Evolutionary conservation across 2,888 invertebrate species (phyloP), one percentile per base, ranked within the genome.

Genomic region (Phaonia tiefii): DNA sequence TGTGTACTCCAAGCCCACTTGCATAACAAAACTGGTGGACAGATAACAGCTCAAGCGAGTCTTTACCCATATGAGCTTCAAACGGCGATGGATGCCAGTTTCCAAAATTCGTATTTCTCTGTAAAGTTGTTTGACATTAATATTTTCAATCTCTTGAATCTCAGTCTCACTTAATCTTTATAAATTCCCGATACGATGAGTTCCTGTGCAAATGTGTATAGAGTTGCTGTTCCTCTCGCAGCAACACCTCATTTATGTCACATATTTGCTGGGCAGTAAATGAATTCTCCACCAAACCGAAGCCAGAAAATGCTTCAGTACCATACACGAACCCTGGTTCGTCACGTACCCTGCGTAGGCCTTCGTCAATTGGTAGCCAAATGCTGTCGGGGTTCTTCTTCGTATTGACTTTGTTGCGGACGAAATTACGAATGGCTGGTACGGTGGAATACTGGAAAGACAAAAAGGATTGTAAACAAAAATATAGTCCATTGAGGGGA

Each of bases 1-100:
- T 10, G 88, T 87, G 66, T 90, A 90, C 58, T 90, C 90, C 83
- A 90, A 82, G 65, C 90, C 90, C 49, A 90, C 90, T 51, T 84
- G 86, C 17, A 89, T 86, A 60, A 88, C 82, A 71, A 86, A 83
- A 67, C 81, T 88, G 63, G 86, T 86, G 7, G 89, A 84, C 7
- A 70, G 51, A 76, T 86, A 86, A 66, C 90, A 90, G 31, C 86
- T 82, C 7, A 90, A 76, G 56, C 86, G 87, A 42, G 80, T 85
- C 74, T 82, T 86, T 39, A 87, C 79, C 90, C 90, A 90, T 37
- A 86, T 83, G 13, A 83, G 85, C 15, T 85, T 84, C 58, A 86
- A 83, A 22, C 83, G 86, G 10, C 85, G 85, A 65, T 88, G 87
- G 20, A 90, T 56, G 0, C 90, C 90, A 0, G 87, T 87, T 78